Evolutionary conservation across 2,888 invertebrate species (phyloP), one percentile per base, ranked within the genome.

Genomic region (Catocala nupta): DNA sequence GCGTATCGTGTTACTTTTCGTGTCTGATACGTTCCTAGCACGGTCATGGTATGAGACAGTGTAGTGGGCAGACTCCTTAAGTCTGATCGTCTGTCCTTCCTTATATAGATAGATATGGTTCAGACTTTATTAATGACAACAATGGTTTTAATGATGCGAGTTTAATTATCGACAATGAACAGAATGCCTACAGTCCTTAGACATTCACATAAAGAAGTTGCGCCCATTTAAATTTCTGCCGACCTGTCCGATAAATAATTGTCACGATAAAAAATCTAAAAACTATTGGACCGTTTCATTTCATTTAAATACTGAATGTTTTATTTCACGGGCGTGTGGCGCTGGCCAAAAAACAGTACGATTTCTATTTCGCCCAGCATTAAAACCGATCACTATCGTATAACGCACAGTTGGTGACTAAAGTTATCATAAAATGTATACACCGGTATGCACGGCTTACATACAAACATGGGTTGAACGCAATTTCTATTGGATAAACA

Each of bases 271-370:
- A 86, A 85, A 84, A 77, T 59, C 68, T 65, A 70, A 82, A 86
- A 87, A 81, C 73, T 70, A 75, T 66, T 78, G 73, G 70, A 83
- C 65, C 80, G 84, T 78, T 80, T 80, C 84, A 82, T 83, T 87
- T 86, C 84, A 88, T 89, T 90, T 86, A 87, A 87, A 90, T 84
- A 88, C 85, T 78, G 83, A 72, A 76, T 80, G 74, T 86, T 85
- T 25, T 85, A 89, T 89, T 90, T 89, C 87, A 88, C 81, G 87
- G 82, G 54, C 83, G 70, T 75, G 69, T 75, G 81, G 72, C 70
- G 68, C 63, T 70, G 56, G 75, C 69, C 78, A 81, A 82, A 39
- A 25, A 82, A 75, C 70, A 62, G 45, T 43, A 62, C 50, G 60
- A 54, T 70, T 77, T 76, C 80, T 80, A 77, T 80, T 78, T 72